Conservation (phyloP, 2,797 vertebrate genomes). For the Phaenicophaeus curvirostris region DNA sequence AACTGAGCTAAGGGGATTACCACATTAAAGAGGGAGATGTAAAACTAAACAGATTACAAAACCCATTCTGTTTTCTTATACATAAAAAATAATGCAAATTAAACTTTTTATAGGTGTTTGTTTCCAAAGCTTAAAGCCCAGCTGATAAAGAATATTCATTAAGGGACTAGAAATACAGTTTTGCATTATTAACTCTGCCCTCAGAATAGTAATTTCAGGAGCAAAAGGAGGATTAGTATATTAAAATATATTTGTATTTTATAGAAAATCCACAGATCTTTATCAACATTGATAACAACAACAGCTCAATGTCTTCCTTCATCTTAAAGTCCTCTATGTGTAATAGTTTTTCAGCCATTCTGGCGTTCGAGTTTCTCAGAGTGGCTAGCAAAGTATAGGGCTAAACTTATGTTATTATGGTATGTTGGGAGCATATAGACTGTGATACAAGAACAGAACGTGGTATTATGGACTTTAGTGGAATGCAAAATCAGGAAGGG, state of each 20-base stretch:
- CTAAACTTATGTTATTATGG: not conserved
- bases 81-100: slow-evolving; percentile 57
- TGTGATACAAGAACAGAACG: not conserved
- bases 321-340: not conserved
- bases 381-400: not conserved
- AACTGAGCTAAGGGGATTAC: slow-evolving; percentile 19
- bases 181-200: not conserved
- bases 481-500: not conserved
- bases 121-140: slow-evolving; percentile 2
- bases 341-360: not conserved
- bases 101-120: slow-evolving; percentile 31
- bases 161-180: not conserved
- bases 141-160: slow-evolving; percentile 51
- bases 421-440: not conserved
- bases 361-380: not conserved
- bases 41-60: not conserved
- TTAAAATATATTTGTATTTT: not conserved
- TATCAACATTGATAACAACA: not conserved
- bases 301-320: not conserved
- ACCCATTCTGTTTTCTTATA: slow-evolving; percentile 10
- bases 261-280: not conserved
- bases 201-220: not conserved
- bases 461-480: not conserved
- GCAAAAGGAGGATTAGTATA: not conserved
- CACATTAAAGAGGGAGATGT: slow-evolving; percentile 53